Percentiles rank a stretch among this genome's conserved stretches.
These are phyloP conservation scores for Pedionomus torquatus DNA, from an alignment of 2,113 vertebrate genomes.

Conservation along the genomic window DNA sequence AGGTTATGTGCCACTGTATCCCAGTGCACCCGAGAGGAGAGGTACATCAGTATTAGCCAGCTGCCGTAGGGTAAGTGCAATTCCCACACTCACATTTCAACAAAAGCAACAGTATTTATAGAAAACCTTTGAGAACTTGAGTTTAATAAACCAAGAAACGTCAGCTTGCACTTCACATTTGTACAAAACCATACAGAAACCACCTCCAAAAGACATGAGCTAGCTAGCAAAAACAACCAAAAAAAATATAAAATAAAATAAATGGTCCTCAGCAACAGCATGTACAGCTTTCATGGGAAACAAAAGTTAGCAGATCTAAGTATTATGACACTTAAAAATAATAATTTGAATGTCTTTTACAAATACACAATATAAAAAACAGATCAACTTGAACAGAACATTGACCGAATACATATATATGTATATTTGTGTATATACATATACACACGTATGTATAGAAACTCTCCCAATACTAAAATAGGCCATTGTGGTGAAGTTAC, in stretches of 20 bases:
- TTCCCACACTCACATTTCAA: constrained; percentile 27
- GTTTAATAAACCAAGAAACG: constrained; percentile 77
- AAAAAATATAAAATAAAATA: not conserved
- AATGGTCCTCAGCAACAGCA: constrained; percentile 43
- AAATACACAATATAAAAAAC: constrained; percentile 74
- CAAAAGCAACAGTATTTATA: constrained; percentile 35
- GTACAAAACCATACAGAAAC: constrained; percentile 68
- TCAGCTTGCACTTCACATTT: constrained; percentile 59
- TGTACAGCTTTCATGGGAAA: constrained; percentile 35
- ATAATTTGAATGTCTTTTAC: constrained; percentile 68
- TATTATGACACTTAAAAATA: constrained; percentile 64
- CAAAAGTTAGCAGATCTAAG: not conserved
- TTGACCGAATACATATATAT: constrained; percentile 44
- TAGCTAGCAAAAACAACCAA: constrained; percentile 30
- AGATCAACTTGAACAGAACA: constrained; percentile 61
- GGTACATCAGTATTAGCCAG: not conserved
- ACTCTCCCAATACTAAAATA: constrained; percentile 75
- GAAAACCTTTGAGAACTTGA: constrained; percentile 61
- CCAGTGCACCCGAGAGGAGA: not conserved
- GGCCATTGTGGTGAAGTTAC: constrained; percentile 86
- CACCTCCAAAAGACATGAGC: constrained; percentile 32
- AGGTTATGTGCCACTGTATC: not conserved
- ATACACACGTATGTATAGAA: constrained; percentile 50
- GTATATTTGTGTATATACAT: constrained; percentile 56
- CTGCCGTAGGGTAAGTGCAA: constrained; percentile 12